Conservation (phyloP, 2,888 invertebrate species). For the Coleophora flavipennella region DNA sequence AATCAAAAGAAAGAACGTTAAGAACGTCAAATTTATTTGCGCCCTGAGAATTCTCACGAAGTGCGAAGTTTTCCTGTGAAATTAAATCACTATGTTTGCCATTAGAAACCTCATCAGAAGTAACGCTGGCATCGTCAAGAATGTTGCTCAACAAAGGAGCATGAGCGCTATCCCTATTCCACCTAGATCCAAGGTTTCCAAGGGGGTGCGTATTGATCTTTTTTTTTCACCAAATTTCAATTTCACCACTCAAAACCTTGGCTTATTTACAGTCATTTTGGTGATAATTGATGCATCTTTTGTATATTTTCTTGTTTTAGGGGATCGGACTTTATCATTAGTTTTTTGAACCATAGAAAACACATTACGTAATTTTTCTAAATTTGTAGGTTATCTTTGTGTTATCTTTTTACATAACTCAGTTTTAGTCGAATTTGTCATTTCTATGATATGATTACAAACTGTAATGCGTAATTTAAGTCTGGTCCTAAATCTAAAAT, state of each 20-base stretch:
- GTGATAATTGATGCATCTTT: not conserved
- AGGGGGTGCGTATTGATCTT: constrained; percentile 36
- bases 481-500: too few species aligned
- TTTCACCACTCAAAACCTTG: not conserved
- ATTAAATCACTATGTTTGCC: constrained; percentile 45
- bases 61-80: too few species aligned
- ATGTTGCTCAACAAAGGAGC: constrained; percentile 45
- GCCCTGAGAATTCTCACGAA: too few species aligned
- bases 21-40: too few species aligned
- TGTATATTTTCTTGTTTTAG: not conserved
- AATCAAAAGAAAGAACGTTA: too few species aligned
- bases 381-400: constrained; percentile 18
- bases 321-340: not conserved
- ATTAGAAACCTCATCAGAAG: constrained; percentile 42
- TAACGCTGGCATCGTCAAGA: constrained; percentile 40
- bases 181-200: constrained; percentile 42
- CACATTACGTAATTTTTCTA: constrained; percentile 27
- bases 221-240: not conserved
- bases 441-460: not conserved
- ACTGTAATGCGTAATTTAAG: too few species aligned
- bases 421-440: not conserved
- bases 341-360: constrained; percentile 3
- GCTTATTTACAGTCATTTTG: not conserved
- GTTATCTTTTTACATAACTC: not conserved
- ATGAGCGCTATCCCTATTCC: constrained; percentile 48